Conservation (phyloP, 1,140 invertebrate species). For the Dendroctonus valens region DNA sequence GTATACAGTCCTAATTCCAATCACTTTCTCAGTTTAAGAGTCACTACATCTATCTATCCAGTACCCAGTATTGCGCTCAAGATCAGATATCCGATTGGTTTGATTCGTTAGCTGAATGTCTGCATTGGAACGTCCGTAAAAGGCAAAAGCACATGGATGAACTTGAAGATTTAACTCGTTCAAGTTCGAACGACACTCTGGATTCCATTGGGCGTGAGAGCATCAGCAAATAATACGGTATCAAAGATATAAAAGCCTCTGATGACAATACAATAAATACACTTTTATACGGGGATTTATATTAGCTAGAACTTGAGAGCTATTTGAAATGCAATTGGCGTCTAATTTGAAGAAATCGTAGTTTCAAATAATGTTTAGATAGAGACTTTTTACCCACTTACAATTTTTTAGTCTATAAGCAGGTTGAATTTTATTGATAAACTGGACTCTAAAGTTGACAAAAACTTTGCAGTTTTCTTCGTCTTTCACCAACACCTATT, state of each 20-base stretch:
- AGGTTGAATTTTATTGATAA: too few species aligned
- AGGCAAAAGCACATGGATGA: conserved; percentile 91
- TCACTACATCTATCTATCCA: conserved; percentile 95
- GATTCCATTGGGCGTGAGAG: conserved; percentile 66
- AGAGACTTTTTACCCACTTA: too few species aligned
- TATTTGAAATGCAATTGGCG: too few species aligned
- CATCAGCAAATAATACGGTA: conserved; percentile 36
- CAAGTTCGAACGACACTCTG: conserved; percentile 76
- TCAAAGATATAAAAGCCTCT: not conserved
- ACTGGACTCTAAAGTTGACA: too few species aligned
- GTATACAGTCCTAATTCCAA: too few species aligned
- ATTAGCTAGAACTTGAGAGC: too few species aligned
- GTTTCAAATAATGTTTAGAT: too few species aligned
- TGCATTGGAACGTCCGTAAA: conserved; percentile 97
- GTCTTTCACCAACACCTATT: too few species aligned
- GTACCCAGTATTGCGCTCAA: conserved; percentile 94
- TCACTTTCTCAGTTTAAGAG: conserved; percentile 69
- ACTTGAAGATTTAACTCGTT: conserved; percentile 80
- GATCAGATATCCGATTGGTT: conserved; percentile 98
- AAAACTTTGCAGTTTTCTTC: too few species aligned
- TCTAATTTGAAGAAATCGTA: too few species aligned
- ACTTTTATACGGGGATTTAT: too few species aligned
- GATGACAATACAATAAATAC: not conserved
- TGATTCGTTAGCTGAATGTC: conserved; percentile 89
- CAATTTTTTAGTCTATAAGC: too few species aligned